These are phyloP conservation scores for Arion vulgaris DNA, from an alignment of 1,140 invertebrate genomes.

Conservation along the genomic window DNA sequence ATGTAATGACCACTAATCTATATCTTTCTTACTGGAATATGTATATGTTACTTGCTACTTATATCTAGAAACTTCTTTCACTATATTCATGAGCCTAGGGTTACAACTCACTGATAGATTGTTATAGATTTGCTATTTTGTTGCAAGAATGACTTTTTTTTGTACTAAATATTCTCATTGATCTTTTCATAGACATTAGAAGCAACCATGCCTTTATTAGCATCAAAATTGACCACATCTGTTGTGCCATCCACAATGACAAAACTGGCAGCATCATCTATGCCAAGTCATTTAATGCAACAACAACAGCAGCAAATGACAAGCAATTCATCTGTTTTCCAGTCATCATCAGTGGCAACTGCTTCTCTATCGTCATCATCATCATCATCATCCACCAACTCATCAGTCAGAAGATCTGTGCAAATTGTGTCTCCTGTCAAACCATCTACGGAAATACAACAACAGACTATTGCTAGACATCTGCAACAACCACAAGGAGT, in stretches of 20 bases:
- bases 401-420: neutral
- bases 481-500: neutral
- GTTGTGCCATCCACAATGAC: neutral
- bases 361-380: neutral
- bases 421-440: neutral
- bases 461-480: neutral
- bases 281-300: neutral
- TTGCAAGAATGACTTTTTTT: no score
- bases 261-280: neutral
- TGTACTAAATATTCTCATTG: neutral
- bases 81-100: no score
- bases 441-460: neutral
- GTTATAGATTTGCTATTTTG: no score
- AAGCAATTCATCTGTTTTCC: neutral
- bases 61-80: no score
- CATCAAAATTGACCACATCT: slow-evolving; percentile 25
- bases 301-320: neutral
- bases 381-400: neutral
- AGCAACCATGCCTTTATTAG: slow-evolving; percentile 30
- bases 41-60: no score
- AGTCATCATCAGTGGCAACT: neutral
- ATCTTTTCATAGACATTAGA: slow-evolving; percentile 25
- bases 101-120: no score
- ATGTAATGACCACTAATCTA: no score
- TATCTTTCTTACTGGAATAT: no score